Percentiles rank a stretch among this genome's conserved stretches.
Evolutionary conservation across 2,888 invertebrate genomes (phyloP).

Genomic region (Lasioglossum figueresi): DNA sequence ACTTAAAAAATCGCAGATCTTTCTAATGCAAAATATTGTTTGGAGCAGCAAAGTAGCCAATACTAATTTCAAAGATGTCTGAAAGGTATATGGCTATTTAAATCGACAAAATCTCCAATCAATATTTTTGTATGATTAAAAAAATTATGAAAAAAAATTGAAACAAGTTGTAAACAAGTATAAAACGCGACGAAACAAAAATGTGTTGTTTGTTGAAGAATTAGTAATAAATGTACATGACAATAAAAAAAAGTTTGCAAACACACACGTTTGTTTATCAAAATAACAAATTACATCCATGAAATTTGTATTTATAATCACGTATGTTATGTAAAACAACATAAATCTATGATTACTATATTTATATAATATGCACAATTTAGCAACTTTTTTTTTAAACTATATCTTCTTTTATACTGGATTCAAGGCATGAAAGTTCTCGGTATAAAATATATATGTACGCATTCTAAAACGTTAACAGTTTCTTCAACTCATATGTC

Average conservation of each 20-base stretch:
- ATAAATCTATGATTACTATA: slow-evolving; percentile 62
- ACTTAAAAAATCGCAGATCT: slow-evolving; percentile 5
- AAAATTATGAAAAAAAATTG: slow-evolving; percentile 25
- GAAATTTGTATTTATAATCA: slow-evolving; percentile 69
- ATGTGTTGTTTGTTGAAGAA: slow-evolving; percentile 28
- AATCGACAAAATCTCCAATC: slow-evolving; percentile 29
- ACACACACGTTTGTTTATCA: slow-evolving; percentile 49
- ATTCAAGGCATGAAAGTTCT: slow-evolving; percentile 67
- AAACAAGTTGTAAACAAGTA: slow-evolving; percentile 14
- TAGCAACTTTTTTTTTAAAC: slow-evolving; percentile 61
- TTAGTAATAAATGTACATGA: slow-evolving; percentile 44
- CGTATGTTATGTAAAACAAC: slow-evolving; percentile 73
- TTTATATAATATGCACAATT: background rate
- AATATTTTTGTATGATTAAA: slow-evolving; percentile 2
- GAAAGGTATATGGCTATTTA: background rate
- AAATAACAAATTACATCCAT: slow-evolving; percentile 68
- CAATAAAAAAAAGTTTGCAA: slow-evolving; percentile 49
- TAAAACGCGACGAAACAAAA: slow-evolving; percentile 8
- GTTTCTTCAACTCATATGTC: slow-evolving; percentile 31
- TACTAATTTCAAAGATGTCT: background rate
- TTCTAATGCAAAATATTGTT: slow-evolving; percentile 24
- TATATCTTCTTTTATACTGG: slow-evolving; percentile 69
- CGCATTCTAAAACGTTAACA: slow-evolving; percentile 63
- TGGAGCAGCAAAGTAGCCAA: slow-evolving; percentile 4
- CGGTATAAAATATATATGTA: slow-evolving; percentile 60